Evolutionary conservation across 2,113 vertebrate genomes (phyloP).

Genomic region (Campylorhamphus procurvoides): DNA sequence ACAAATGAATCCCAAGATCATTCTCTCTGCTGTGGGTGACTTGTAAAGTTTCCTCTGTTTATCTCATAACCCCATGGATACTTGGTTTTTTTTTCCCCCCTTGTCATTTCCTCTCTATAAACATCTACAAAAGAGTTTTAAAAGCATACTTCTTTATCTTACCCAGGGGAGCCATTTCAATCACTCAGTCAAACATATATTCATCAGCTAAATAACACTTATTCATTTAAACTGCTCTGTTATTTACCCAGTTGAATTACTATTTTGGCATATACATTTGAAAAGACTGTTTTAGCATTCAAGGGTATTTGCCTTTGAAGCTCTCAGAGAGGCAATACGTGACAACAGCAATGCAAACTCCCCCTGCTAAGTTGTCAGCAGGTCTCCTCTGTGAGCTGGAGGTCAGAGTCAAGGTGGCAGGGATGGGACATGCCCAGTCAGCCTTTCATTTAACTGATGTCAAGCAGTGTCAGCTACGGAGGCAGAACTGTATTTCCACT

Average conservation of each 20-base stretch:
- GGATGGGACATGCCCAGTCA: conserved; percentile 22
- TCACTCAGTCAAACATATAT: conserved; percentile 58
- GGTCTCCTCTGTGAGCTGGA: conserved; percentile 8
- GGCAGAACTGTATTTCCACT: neutral
- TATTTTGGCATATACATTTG: conserved; percentile 62
- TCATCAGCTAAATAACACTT: conserved; percentile 69
- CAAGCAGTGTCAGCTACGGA: conserved; percentile 30
- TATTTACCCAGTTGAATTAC: conserved; percentile 70
- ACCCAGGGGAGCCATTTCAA: conserved; percentile 60
- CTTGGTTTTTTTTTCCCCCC: neutral
- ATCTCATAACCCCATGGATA: neutral
- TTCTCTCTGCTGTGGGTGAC: neutral
- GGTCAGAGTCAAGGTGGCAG: conserved; percentile 25
- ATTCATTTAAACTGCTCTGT: conserved; percentile 59
- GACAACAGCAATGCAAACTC: conserved; percentile 12
- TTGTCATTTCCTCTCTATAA: conserved; percentile 1
- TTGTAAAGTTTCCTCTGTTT: neutral
- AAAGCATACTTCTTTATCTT: conserved; percentile 49
- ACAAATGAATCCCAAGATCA: neutral
- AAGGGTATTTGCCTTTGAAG: conserved; percentile 14
- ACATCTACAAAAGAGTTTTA: conserved; percentile 37
- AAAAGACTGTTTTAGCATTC: conserved; percentile 41
- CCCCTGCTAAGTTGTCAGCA: conserved; percentile 13
- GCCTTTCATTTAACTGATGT: conserved; percentile 24
- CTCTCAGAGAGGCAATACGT: neutral